Evolutionary conservation across 2,113 vertebrate species (phyloP).

Genomic region (Trogon surrucura): DNA sequence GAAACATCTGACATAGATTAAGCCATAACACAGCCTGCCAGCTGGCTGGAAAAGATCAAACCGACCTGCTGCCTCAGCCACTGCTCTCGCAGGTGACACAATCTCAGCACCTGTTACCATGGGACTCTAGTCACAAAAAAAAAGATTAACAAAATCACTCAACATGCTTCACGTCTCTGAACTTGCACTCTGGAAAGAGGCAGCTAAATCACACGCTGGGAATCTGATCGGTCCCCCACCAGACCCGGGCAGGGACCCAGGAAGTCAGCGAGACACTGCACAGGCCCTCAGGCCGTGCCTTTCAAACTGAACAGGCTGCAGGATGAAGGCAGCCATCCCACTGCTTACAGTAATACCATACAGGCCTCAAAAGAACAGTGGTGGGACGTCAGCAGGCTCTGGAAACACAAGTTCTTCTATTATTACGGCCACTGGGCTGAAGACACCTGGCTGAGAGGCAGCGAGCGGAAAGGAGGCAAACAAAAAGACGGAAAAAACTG

Average conservation of each 20-base stretch:
- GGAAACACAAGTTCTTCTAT: not conserved
- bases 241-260: not conserved
- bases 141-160: not conserved
- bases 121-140: not conserved
- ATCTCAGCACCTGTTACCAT: not conserved
- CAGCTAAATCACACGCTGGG: not conserved
- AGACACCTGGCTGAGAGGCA: not conserved
- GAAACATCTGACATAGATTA: not conserved
- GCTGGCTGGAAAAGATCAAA: not conserved
- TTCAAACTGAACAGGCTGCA: not conserved
- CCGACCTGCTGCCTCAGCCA: not conserved
- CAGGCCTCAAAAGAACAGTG: rapidly evolving
- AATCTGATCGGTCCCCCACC: not conserved
- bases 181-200: not conserved
- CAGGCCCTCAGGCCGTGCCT: not conserved
- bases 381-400: not conserved
- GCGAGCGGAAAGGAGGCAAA: not conserved
- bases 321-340: not conserved
- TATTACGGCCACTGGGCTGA: not conserved
- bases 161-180: not conserved
- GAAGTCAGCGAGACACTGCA: rapidly evolving
- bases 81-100: not conserved
- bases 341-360: rapidly evolving
- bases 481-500: not conserved
- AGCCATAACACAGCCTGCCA: not conserved